Percentiles rank a stretch among this genome's conserved stretches.
phyloP scores from a whole-genome alignment of 2,888 invertebrate species.

The Noctua comes region DNA sequence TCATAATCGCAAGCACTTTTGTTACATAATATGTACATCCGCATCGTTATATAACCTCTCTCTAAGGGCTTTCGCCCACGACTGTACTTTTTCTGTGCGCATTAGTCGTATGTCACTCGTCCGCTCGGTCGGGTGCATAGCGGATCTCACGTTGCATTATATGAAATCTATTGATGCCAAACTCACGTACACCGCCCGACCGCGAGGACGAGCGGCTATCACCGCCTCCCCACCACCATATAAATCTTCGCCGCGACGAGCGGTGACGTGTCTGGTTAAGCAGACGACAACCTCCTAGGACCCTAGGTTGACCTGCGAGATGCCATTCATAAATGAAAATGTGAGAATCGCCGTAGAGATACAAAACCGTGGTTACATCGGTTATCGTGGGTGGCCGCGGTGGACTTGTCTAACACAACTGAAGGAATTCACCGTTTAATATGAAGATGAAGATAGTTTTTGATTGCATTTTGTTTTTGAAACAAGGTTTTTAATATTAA shows the following conservation, averaged over 20 bases:
- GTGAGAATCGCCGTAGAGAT: too few species aligned
- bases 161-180: not conserved
- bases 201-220: too few species aligned
- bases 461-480: not conserved
- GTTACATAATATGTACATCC: conserved; percentile 40
- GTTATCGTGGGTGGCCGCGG: not conserved
- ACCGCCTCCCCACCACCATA: not conserved
- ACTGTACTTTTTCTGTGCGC: not conserved
- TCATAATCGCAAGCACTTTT: conserved; percentile 69
- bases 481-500: too few species aligned
- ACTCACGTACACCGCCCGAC: not conserved
- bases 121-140: not conserved
- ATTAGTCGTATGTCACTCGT: not conserved
- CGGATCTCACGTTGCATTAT: not conserved
- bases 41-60: conserved; percentile 26
- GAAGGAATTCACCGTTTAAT: conserved; percentile 10
- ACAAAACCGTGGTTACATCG: not conserved
- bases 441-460: not conserved
- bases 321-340: too few species aligned
- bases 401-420: conserved; percentile 10
- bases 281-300: too few species aligned
- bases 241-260: not conserved
- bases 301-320: too few species aligned
- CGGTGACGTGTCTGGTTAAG: too few species aligned
- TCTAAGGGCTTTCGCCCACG: not conserved